Evolutionary conservation across 1,140 invertebrate species (phyloP).

Genomic region (Brachionus sp.): DNA sequence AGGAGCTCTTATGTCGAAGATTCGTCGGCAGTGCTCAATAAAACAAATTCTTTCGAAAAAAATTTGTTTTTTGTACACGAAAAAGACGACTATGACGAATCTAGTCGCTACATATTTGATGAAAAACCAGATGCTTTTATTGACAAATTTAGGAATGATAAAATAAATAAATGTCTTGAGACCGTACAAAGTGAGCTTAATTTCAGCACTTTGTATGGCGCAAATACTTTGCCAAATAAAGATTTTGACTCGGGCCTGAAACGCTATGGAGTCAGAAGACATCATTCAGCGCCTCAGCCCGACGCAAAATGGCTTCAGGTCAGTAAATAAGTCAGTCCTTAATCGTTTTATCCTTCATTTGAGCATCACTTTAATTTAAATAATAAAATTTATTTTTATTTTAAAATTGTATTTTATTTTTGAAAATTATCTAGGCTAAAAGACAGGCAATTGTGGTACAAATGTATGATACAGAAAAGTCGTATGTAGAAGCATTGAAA

Average conservation of each 20-base stretch:
- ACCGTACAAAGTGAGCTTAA: conserved; percentile 19
- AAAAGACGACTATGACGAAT: not conserved
- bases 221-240: conserved; percentile 34
- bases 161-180: not conserved
- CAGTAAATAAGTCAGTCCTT: not conserved
- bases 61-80: conserved; percentile 28
- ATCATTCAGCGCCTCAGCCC: conserved; percentile 45
- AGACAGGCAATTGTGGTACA: conserved; percentile 69
- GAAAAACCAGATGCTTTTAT: not conserved
- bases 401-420: not conserved
- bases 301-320: conserved; percentile 41
- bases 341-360: not conserved
- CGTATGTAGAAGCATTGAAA: conserved; percentile 81
- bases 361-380: conserved; percentile 1
- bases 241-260: conserved; percentile 17
- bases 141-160: not conserved
- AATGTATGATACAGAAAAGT: conserved; percentile 82
- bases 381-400: not conserved
- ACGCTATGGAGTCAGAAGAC: conserved; percentile 35
- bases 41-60: not conserved
- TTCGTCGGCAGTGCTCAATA: not conserved
- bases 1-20: not conserved
- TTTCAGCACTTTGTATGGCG: not conserved
- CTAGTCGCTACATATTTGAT: not conserved
- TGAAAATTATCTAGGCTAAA: conserved; percentile 19